Percentiles rank a stretch among this genome's conserved stretches.
Conservation (phyloP, 1,140 invertebrate genomes). For the Paraescarpia echinospica region DNA sequence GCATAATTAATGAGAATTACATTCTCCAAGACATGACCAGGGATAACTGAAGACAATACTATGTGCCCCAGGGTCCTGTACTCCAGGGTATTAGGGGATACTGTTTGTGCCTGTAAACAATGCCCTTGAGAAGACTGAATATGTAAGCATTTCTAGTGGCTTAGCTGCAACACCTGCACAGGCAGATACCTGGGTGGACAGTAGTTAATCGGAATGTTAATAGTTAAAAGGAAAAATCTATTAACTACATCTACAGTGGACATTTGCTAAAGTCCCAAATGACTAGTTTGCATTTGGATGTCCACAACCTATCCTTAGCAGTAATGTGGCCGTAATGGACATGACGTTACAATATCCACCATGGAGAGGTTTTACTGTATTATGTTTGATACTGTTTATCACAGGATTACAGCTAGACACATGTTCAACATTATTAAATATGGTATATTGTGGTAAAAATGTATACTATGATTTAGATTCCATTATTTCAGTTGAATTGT, state of each 20-base stretch:
- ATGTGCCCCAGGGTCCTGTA: background rate
- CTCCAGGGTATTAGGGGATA: background rate
- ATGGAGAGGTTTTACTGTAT: too few relatives aligned
- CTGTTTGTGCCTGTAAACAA: too few relatives aligned
- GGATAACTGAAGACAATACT: background rate
- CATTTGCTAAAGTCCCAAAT: too few relatives aligned
- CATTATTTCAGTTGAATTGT: background rate
- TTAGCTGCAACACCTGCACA: background rate
- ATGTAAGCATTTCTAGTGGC: background rate
- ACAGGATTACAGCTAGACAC: too few relatives aligned
- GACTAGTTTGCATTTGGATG: too few relatives aligned
- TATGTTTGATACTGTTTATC: too few relatives aligned
- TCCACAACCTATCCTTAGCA: too few relatives aligned
- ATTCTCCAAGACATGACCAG: background rate
- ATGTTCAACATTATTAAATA: too few relatives aligned
- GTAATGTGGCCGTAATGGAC: too few relatives aligned
- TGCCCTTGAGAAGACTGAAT: background rate
- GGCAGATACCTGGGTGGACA: background rate
- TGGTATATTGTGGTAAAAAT: too few relatives aligned
- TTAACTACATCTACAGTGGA: background rate
- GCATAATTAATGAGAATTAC: background rate
- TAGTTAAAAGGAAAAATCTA: background rate
- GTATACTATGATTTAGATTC: background rate
- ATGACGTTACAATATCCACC: too few relatives aligned
- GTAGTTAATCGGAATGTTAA: background rate